These are phyloP conservation scores for Junco hyemalis DNA, from an alignment of 2,113 vertebrate genomes.

Conservation along the genomic window DNA sequence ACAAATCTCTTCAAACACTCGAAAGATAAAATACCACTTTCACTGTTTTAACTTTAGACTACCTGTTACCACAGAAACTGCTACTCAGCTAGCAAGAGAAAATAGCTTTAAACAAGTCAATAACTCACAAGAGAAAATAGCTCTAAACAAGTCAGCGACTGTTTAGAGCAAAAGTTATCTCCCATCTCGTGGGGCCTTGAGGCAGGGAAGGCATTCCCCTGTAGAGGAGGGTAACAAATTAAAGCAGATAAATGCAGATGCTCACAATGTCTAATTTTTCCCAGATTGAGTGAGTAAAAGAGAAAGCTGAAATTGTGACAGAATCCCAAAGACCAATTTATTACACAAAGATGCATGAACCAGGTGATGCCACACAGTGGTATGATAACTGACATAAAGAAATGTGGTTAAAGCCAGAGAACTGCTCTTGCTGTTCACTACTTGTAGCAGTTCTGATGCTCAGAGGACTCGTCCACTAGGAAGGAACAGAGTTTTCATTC, in stretches of 20 bases:
- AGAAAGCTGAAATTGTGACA: background rate
- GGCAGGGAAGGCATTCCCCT: background rate
- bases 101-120: background rate
- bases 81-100: background rate
- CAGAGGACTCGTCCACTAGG: background rate
- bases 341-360: background rate
- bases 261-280: background rate
- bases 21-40: background rate
- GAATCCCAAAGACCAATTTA: background rate
- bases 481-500: background rate
- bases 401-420: background rate
- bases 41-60: background rate
- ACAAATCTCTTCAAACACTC: background rate
- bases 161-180: background rate
- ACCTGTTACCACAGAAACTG: background rate
- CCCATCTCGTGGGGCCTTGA: background rate
- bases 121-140: background rate
- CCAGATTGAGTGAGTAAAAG: background rate
- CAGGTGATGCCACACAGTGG: background rate
- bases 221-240: background rate
- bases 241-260: background rate
- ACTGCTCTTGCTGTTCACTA: background rate
- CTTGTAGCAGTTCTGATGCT: background rate
- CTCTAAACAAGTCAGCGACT: background rate
- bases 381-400: background rate